phyloP scores from a whole-genome alignment of 2,888 invertebrate species.

The Ischnura elegans region DNA sequence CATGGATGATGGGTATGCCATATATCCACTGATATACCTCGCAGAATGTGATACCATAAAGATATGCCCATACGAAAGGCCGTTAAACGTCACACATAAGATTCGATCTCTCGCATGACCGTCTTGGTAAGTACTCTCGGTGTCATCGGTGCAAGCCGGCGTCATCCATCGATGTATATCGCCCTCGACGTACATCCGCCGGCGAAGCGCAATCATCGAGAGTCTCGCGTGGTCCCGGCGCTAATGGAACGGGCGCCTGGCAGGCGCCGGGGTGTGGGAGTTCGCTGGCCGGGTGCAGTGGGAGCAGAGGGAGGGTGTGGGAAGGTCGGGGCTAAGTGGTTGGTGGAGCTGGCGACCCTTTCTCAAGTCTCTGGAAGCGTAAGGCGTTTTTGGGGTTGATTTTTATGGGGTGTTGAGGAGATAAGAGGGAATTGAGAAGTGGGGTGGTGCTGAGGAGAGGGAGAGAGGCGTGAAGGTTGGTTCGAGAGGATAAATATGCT shows the following conservation, averaged over 20 bases:
- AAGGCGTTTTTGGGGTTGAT: conserved; percentile 23
- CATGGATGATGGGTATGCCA: not conserved
- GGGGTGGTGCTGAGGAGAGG: not conserved
- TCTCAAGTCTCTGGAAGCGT: not conserved
- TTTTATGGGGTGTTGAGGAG: conserved; percentile 11
- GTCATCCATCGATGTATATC: not conserved
- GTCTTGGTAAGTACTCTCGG: not conserved
- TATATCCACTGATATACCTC: not conserved
- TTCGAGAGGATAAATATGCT: not conserved
- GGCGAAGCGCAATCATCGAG: not conserved
- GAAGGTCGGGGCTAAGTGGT: not conserved
- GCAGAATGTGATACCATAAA: not conserved
- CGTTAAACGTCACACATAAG: not conserved
- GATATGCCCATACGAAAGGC: not conserved
- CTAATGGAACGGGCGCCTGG: conserved; percentile 8
- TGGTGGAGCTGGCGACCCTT: not conserved
- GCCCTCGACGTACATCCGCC: not conserved
- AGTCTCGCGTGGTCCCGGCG: not conserved
- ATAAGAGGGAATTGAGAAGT: not conserved
- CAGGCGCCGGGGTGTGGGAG: not conserved
- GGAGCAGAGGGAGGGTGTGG: not conserved
- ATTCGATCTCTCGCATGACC: not conserved
- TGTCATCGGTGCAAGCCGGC: not conserved
- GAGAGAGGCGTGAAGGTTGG: no score
- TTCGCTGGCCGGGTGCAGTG: not conserved